phyloP scores from a whole-genome alignment of 2,113 vertebrate species.

The Connochaetes taurinus region DNA sequence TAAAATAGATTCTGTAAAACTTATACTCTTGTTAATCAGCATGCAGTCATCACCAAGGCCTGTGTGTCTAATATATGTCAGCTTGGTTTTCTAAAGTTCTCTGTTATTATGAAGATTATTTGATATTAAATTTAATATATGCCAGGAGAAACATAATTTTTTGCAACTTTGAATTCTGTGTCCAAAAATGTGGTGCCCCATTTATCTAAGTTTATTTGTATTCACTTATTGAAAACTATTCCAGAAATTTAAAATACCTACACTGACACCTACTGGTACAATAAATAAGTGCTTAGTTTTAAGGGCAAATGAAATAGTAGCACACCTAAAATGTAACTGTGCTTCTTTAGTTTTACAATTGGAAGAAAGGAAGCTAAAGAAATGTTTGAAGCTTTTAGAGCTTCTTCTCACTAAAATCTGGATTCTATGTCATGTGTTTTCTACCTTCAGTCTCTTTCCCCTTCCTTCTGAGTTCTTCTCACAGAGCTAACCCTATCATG shows the following conservation, averaged over 20 bases:
- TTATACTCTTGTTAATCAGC: neutral
- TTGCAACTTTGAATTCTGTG: conserved; percentile 12
- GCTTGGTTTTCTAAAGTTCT: conserved; percentile 10
- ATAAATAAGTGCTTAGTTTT: neutral
- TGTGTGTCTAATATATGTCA: neutral
- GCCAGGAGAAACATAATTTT: neutral
- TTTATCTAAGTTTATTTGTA: neutral
- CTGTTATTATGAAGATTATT: neutral
- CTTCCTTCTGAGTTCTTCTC: neutral
- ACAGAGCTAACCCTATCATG: neutral
- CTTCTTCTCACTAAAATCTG: neutral
- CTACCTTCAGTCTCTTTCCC: neutral
- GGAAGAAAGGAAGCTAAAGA: neutral
- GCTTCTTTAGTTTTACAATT: neutral
- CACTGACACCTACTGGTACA: conserved; percentile 38
- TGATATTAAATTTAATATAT: neutral
- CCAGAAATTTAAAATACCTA: conserved; percentile 5
- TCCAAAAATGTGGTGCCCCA: neutral
- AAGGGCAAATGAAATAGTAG: neutral
- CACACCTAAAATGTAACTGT: neutral
- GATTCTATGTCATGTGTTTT: neutral
- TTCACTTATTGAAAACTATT: conserved; percentile 6
- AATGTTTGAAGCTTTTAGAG: neutral
- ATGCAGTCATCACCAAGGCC: neutral
- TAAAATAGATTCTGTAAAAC: neutral